These are phyloP conservation scores for Acipenser transmontanus DNA, from an alignment of 2,797 vertebrate genomes.

Conservation along the genomic window DNA sequence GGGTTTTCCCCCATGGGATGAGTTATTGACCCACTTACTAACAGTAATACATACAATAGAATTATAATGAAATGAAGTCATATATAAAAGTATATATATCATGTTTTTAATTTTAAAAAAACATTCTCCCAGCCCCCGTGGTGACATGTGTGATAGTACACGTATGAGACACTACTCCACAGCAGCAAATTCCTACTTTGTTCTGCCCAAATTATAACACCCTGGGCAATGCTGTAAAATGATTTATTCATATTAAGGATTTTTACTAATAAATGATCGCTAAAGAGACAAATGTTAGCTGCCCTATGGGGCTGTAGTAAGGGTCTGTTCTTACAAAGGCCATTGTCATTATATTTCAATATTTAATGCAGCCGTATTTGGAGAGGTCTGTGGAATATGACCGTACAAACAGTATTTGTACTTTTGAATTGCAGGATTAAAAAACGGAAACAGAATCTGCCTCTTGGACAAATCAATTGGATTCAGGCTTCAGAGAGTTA, in stretches of 20 bases:
- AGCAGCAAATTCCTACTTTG: background rate
- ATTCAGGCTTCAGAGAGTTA: slow-evolving; percentile 74
- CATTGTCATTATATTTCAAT: background rate
- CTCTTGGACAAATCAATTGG: slow-evolving; percentile 32
- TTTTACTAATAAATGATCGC: background rate
- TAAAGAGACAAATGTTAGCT: background rate
- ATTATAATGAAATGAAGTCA: too few species aligned
- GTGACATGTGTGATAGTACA: too few species aligned
- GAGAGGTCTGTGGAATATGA: slow-evolving; percentile 10
- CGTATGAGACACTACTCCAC: background rate
- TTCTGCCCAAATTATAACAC: slow-evolving; percentile 1
- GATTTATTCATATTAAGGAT: background rate
- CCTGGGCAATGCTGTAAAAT: background rate
- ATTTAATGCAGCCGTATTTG: background rate
- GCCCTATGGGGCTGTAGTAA: background rate
- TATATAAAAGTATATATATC: too few species aligned
- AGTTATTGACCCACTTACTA: too few species aligned
- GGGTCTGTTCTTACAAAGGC: background rate
- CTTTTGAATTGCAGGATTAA: slow-evolving; percentile 10
- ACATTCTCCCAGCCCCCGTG: background rate
- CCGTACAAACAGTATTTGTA: slow-evolving; percentile 15
- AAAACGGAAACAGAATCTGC: slow-evolving; percentile 35
- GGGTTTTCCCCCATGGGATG: too few species aligned
- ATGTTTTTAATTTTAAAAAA: background rate
- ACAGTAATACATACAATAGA: too few species aligned